Evolutionary conservation across 2,113 vertebrate genomes (phyloP), one percentile per base, ranked within the genome.

Genomic region (Nicator chloris): DNA sequence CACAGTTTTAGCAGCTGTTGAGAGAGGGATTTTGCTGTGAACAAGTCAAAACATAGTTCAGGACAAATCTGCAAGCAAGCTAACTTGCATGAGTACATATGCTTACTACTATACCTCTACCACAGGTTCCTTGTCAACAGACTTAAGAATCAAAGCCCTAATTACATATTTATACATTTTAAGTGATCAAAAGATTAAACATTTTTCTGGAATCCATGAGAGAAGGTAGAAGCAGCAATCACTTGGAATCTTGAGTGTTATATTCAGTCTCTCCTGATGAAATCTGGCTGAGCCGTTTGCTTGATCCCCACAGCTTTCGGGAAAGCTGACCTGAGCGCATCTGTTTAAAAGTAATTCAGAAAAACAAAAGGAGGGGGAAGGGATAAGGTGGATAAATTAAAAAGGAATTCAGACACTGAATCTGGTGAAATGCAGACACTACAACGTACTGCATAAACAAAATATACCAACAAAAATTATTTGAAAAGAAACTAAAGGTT

Each of bases 281-380:
- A 96, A 99, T 99, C 98, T 99, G 99, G 96, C 98, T 99, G 97
- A 99, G 97, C 54, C 98, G 98, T 97, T 98, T 99, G 98, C 98
- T 99, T 97, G 99, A 99, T 96, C 99, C 99, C 99, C 99, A 99
- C 89, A 99, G 98, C 97, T 99, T 99, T 98, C 99, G 98, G 51
- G 99, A 99, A 96, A 99, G 99, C 98, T 99, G 99, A 96, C 99
- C 98, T 77, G 98, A 98, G 88, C 98, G 99, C 98, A 99, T 99
- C 99, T 99, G 98, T 98, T 98, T 96, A 95, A 97, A 97, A 97
- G 96, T 80, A 98, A 97, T 98, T 88, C 97, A 98, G 91, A 98
- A 82, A 97, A 97, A 97, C 88, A 95, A 91, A 97, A 96, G 91
- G 92, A 82, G 77, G 87, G 93, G 96, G 79, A 95, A 90, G 90